A percentile compares a stretch with the other conserved stretches of the same genome.
phyloP scores from a whole-genome alignment of 2,797 vertebrate genomes.

The Chromobotia macracanthus region DNA sequence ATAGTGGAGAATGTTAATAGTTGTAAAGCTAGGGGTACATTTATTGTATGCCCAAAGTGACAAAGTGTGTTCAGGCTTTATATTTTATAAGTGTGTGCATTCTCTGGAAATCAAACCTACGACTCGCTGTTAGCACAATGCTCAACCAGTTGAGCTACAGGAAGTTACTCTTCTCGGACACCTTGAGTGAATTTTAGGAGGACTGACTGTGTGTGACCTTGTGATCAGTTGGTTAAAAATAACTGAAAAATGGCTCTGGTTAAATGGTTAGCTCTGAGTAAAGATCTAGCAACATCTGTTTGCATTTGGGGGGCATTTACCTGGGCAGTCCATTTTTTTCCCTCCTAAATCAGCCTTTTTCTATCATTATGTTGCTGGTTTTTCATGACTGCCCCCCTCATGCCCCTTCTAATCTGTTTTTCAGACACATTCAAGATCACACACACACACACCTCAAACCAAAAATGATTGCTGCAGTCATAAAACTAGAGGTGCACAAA shows the following conservation, averaged over 20 bases:
- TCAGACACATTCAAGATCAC: not conserved
- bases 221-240: no score
- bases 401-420: conserved; percentile 20
- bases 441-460: not conserved
- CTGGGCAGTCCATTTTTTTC: not conserved
- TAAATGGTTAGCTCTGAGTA: not conserved
- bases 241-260: not conserved
- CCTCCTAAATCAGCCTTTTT: conserved; percentile 19
- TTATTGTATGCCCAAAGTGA: no score
- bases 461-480: not conserved
- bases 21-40: no score
- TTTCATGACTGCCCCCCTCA: conserved; percentile 6
- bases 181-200: no score
- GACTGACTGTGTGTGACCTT: not conserved
- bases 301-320: not conserved
- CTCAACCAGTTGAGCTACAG: no score
- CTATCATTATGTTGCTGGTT: conserved; percentile 8
- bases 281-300: not conserved
- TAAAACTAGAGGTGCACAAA: conserved; percentile 27
- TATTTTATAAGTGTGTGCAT: no score
- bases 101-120: no score
- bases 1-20: no score
- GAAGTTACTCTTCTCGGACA: no score
- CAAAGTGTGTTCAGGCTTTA: no score
- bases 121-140: no score